phyloP scores from a whole-genome alignment of 1,140 invertebrate species.

The Zaprionus gabonicus region DNA sequence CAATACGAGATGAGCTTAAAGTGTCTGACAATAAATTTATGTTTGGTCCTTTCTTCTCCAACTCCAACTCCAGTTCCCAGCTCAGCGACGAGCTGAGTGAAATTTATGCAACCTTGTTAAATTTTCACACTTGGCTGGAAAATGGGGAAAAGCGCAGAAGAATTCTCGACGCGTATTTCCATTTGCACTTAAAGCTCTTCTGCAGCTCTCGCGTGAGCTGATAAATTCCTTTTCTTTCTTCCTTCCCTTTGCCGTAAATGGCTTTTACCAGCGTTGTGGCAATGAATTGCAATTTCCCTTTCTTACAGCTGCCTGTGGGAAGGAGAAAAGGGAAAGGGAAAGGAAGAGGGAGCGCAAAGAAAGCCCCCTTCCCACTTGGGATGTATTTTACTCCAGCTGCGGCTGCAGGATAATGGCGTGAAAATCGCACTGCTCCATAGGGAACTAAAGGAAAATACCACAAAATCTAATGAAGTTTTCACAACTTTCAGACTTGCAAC shows the following conservation, averaged over 20 bases:
- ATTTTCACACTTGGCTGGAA: conserved; percentile 42
- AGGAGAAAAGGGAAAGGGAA: not conserved
- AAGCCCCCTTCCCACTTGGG: not conserved
- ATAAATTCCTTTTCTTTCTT: conserved; percentile 17
- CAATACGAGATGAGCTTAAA: conserved; percentile 13
- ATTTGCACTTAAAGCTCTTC: conserved; percentile 41
- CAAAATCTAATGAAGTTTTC: conserved; percentile 53
- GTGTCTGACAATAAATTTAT: conserved; percentile 19
- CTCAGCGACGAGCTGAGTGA: conserved; percentile 19
- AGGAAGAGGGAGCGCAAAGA: not conserved
- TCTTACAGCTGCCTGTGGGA: conserved; percentile 6
- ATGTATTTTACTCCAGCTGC: not conserved
- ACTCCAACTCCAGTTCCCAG: not conserved
- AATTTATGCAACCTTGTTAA: conserved; percentile 58
- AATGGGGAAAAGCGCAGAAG: conserved; percentile 17
- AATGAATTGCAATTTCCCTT: conserved; percentile 63
- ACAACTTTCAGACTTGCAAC: conserved; percentile 37
- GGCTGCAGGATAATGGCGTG: conserved; percentile 36
- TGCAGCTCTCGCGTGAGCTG: conserved; percentile 21
- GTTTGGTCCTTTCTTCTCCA: not conserved
- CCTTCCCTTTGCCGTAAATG: conserved; percentile 29
- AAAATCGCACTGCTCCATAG: conserved; percentile 38
- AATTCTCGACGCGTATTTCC: conserved; percentile 21
- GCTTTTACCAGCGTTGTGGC: conserved; percentile 24
- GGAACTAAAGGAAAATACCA: not conserved